Conservation (phyloP, 2,888 invertebrate species). For the Lithosia quadra region DNA sequence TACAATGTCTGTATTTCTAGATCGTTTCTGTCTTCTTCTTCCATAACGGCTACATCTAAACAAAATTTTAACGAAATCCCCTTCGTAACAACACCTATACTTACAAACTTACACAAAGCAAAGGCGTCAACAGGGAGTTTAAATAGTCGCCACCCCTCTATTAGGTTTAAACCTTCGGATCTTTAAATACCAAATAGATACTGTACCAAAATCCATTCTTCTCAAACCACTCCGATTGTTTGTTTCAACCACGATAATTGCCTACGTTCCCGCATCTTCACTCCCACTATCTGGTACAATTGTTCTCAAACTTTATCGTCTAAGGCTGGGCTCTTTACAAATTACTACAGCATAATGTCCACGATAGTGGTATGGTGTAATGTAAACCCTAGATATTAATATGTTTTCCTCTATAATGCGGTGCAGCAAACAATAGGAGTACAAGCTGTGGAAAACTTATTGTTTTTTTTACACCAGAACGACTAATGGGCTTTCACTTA, state of each 20-base stretch:
- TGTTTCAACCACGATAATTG: conserved; percentile 71
- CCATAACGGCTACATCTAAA: background rate
- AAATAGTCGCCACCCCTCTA: conserved; percentile 39
- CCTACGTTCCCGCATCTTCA: conserved; percentile 59
- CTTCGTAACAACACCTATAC: conserved; percentile 9
- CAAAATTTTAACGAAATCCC: background rate
- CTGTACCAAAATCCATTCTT: conserved; percentile 60
- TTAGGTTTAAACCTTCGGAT: conserved; percentile 42
- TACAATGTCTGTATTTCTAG: background rate
- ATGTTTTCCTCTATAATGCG: background rate
- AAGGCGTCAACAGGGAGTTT: conserved; percentile 25
- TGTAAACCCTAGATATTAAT: background rate
- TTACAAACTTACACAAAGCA: conserved; percentile 21
- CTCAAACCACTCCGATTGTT: conserved; percentile 57
- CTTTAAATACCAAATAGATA: conserved; percentile 47
- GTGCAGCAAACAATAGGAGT: background rate
- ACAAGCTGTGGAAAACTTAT: background rate
- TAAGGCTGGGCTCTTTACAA: background rate
- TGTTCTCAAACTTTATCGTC: conserved; percentile 39
- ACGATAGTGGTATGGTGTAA: background rate
- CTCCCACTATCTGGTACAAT: conserved; percentile 55
- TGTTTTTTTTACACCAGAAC: too few relatives aligned
- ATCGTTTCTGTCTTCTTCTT: background rate
- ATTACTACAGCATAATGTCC: background rate
- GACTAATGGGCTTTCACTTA: too few relatives aligned